Evolutionary conservation across 2,113 vertebrate species (phyloP), one percentile per base, ranked within the genome.

Genomic region (Ceuthmochares aereus): DNA sequence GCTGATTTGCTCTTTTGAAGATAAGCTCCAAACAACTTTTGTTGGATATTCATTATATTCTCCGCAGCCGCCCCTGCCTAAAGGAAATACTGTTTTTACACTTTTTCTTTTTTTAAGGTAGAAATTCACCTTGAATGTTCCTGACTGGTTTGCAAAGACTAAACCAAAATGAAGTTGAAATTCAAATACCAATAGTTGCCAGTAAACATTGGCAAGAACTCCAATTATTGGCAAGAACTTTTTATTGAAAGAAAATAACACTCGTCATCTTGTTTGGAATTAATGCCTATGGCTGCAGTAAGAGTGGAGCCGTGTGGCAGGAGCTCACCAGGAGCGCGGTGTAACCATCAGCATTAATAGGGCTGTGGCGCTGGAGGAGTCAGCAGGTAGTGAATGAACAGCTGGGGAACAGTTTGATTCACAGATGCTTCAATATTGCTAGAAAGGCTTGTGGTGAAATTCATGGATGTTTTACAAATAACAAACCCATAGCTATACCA

Each of bases 321-420:
- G 20, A 91, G 81, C 59, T 60, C 95, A 66, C 82, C 21, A 7
- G 93, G 94, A 79, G 89, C 23, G 8, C 9, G 21, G 89, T 75
- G 93, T 90, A 92, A 88, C 95, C 89, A 70, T 77, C 85, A 86
- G 95, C 92, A 82, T 89, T 90, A 85, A 97, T 64, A 59, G 70
- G 77, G 92, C 90, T 75, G 82, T 42, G 22, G 90, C 68, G 91
- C 62, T 92, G 67, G 75, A 77, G 93, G 83, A 54, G 96, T 30
- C 88, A 18, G 95, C 80, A 92, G 96, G 96, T 84, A 95, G 78
- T 49, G 63, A 87, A 67, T 78, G 90, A 96, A 93, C 96, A 97
- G 96, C 98, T 97, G 97, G 97, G 95, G 88, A 97, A 95, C 97
- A 94, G 97, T 96, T 96, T 91, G 95, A 94, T 82, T 96, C 97